Conservation (phyloP, 2,888 invertebrate species). For the Craniophora ligustri region DNA sequence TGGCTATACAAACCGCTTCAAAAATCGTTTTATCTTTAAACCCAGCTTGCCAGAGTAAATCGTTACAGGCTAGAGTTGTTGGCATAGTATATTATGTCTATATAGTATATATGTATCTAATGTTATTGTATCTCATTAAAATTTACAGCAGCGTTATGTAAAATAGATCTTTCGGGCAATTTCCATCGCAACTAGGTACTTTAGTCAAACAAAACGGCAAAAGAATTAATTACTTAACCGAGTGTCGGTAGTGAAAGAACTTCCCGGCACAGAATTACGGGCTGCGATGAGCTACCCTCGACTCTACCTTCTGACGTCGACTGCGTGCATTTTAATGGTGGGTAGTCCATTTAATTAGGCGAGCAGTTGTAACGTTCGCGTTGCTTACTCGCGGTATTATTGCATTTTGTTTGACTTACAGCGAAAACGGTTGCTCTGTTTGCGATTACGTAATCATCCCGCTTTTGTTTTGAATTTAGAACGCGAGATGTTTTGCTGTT, state of each 20-base stretch:
- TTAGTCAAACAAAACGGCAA: slow-evolving; percentile 72
- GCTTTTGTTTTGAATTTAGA: slow-evolving; percentile 31
- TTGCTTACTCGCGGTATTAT: slow-evolving; percentile 30
- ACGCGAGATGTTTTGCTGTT: slow-evolving; percentile 11
- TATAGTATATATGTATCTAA: too few relatives aligned
- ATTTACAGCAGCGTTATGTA: neutral
- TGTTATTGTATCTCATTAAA: neutral
- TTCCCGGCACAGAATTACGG: slow-evolving; percentile 57
- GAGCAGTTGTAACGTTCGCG: slow-evolving; percentile 30
- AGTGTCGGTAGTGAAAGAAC: slow-evolving; percentile 65
- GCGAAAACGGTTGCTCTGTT: slow-evolving; percentile 14
- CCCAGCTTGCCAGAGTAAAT: too few relatives aligned
- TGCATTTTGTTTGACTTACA: slow-evolving; percentile 42
- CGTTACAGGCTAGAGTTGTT: too few relatives aligned
- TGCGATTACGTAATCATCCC: slow-evolving; percentile 20
- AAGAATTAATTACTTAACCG: slow-evolving; percentile 80
- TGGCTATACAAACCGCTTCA: too few relatives aligned
- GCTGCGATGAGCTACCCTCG: slow-evolving; percentile 33
- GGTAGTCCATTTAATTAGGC: slow-evolving; percentile 51
- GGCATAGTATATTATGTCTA: too few relatives aligned
- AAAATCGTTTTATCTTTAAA: too few relatives aligned
- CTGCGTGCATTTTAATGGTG: slow-evolving; percentile 50
- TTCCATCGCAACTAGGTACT: slow-evolving; percentile 62
- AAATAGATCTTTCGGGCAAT: neutral
- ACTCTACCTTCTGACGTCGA: slow-evolving; percentile 48